Percentiles rank a stretch among this genome's conserved stretches.
Conservation (phyloP, 2,888 invertebrate genomes). For the Polyommatus icarus region DNA sequence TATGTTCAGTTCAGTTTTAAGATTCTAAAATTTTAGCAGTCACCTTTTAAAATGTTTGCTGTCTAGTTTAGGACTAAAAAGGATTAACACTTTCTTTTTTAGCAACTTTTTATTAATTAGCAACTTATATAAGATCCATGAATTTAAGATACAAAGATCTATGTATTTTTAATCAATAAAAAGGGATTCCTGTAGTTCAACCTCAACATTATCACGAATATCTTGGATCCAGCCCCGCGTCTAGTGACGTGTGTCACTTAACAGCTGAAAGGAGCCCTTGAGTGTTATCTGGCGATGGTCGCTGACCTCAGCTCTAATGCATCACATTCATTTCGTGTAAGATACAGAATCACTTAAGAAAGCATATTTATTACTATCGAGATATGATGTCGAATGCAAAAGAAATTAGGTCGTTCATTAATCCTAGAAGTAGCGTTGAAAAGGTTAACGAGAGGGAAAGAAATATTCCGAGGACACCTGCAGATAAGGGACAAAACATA, state of each 20-base stretch:
- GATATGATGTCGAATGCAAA: not conserved
- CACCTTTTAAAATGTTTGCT: too few relatives aligned
- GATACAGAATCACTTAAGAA: not conserved
- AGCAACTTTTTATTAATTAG: too few relatives aligned
- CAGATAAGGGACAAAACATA: not conserved
- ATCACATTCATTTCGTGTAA: constrained; percentile 13
- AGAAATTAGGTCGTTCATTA: not conserved
- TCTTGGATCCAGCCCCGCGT: not conserved
- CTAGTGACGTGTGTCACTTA: constrained; percentile 14
- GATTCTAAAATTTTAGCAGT: not conserved
- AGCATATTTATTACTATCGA: not conserved
- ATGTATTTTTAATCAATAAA: not conserved
- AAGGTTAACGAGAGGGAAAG: not conserved
- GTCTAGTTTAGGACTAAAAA: too few relatives aligned
- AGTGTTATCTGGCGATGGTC: constrained; percentile 34
- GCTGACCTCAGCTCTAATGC: constrained; percentile 33
- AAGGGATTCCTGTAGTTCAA: not conserved
- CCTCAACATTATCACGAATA: not conserved
- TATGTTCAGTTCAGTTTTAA: not conserved
- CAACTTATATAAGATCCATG: too few relatives aligned
- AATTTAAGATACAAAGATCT: too few relatives aligned
- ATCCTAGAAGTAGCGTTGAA: not conserved
- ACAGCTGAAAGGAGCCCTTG: constrained; percentile 6
- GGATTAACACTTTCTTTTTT: too few relatives aligned
- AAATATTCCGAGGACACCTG: not conserved